Percentiles rank a stretch among this genome's conserved stretches.
Evolutionary conservation across 2,888 invertebrate species (phyloP).

Genomic region (Osmoderma eremita): DNA sequence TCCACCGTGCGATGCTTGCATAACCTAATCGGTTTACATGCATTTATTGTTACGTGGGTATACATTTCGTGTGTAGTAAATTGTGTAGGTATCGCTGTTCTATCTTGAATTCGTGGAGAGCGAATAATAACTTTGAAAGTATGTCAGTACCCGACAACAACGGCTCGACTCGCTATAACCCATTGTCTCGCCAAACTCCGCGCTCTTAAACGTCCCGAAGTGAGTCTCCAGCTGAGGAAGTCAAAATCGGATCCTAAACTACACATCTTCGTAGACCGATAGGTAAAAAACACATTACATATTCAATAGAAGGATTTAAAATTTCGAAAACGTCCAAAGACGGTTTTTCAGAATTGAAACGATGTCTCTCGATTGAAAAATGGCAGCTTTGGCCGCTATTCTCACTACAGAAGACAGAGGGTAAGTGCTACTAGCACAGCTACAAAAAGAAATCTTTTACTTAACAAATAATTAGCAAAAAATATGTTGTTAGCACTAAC

Average conservation of each 20-base stretch:
- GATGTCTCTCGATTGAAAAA: slow-evolving; percentile 28
- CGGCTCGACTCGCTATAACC: slow-evolving; percentile 4
- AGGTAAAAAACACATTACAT: background rate
- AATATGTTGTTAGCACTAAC: too few species aligned
- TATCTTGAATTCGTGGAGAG: slow-evolving; percentile 32
- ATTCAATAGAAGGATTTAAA: background rate
- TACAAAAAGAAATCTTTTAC: too few species aligned
- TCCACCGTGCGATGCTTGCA: too few species aligned
- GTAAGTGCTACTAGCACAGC: slow-evolving; percentile 41
- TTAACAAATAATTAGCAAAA: too few species aligned
- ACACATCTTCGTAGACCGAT: background rate
- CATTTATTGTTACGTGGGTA: too few species aligned
- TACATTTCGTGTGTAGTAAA: background rate
- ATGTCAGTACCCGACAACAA: slow-evolving; percentile 45
- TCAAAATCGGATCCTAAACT: background rate
- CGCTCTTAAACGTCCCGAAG: too few species aligned
- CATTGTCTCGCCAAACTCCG: slow-evolving; percentile 12
- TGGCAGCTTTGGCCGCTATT: slow-evolving; percentile 49
- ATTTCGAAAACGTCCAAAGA: background rate
- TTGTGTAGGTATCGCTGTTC: background rate
- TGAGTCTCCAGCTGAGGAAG: too few species aligned
- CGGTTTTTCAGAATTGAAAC: background rate
- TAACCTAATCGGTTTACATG: too few species aligned
- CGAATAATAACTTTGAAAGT: slow-evolving; percentile 48
- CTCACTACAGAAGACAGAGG: slow-evolving; percentile 48